A percentile compares a stretch with the other conserved stretches of the same genome.
These are phyloP conservation scores for Fukomys damarensis DNA, from an alignment of 2,113 vertebrate genomes.

Conservation along the genomic window DNA sequence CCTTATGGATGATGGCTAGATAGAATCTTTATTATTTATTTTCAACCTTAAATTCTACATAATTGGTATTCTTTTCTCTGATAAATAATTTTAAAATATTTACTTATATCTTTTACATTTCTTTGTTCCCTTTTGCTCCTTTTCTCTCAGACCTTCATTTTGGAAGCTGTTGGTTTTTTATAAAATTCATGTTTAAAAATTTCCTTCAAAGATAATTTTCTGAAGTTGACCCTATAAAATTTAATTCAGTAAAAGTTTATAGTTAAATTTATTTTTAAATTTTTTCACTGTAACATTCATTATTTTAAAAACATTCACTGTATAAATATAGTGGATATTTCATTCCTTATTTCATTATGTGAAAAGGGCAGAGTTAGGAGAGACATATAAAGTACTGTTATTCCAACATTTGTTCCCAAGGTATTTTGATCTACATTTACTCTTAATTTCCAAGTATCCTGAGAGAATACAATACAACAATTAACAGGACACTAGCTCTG, in stretches of 20 bases:
- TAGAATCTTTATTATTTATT: background rate
- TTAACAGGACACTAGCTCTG: constrained; percentile 8
- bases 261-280: background rate
- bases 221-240: background rate
- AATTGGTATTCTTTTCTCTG: background rate
- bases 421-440: background rate
- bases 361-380: background rate
- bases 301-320: too few species aligned
- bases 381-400: background rate
- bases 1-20: background rate
- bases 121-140: background rate
- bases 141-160: background rate
- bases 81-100: background rate
- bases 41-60: background rate
- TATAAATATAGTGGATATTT: background rate
- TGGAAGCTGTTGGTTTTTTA: background rate
- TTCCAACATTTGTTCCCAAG: background rate
- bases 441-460: background rate
- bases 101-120: background rate
- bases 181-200: constrained; percentile 19
- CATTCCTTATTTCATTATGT: background rate
- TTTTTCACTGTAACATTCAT: too few species aligned
- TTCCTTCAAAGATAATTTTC: constrained; percentile 1
- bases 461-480: background rate
- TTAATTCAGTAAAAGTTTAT: background rate